Evolutionary conservation across 2,888 invertebrate species (phyloP).

Genomic region (Steinernema hermaphroditum): DNA sequence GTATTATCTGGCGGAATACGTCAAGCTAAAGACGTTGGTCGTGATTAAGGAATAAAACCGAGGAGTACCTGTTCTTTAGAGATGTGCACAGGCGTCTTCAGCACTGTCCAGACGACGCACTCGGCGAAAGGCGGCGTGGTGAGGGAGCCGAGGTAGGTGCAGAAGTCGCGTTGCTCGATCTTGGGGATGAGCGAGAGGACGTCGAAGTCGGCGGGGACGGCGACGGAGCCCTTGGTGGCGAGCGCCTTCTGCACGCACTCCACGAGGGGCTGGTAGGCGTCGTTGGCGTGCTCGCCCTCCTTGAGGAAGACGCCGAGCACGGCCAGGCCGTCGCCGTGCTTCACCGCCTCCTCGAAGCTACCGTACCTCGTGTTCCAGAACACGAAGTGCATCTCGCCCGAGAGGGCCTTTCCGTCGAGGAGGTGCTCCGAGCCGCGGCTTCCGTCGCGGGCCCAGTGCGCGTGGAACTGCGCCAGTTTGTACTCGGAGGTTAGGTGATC

Average conservation of each 20-base stretch:
- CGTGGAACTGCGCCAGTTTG: slow-evolving; percentile 60
- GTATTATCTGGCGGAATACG: slow-evolving; percentile 53
- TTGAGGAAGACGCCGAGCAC: slow-evolving; percentile 61
- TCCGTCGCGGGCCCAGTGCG: slow-evolving; percentile 59
- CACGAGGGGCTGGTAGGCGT: slow-evolving; percentile 49
- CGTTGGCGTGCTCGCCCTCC: slow-evolving; percentile 35
- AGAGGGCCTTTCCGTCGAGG: slow-evolving; percentile 52
- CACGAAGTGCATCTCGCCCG: slow-evolving; percentile 63
- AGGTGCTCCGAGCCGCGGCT: slow-evolving; percentile 60
- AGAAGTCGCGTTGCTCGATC: slow-evolving; percentile 64
- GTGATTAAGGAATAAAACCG: not conserved
- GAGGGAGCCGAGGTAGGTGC: slow-evolving; percentile 67
- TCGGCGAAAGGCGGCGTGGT: slow-evolving; percentile 68
- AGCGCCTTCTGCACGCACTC: slow-evolving; percentile 40
- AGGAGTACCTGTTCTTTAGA: slow-evolving; percentile 6
- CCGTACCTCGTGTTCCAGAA: slow-evolving; percentile 61
- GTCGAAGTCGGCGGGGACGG: slow-evolving; percentile 34
- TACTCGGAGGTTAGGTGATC: slow-evolving; percentile 35
- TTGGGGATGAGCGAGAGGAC: slow-evolving; percentile 34
- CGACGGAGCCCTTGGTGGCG: slow-evolving; percentile 41
- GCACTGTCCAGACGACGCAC: slow-evolving; percentile 67
- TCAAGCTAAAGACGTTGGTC: slow-evolving; percentile 44
- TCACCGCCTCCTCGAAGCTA: slow-evolving; percentile 53
- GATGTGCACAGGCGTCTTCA: slow-evolving; percentile 66
- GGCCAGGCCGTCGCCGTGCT: slow-evolving; percentile 59